These are phyloP conservation scores for Mormyrops boulengeri DNA, from an alignment of 2,797 vertebrate genomes.

Conservation along the genomic window DNA sequence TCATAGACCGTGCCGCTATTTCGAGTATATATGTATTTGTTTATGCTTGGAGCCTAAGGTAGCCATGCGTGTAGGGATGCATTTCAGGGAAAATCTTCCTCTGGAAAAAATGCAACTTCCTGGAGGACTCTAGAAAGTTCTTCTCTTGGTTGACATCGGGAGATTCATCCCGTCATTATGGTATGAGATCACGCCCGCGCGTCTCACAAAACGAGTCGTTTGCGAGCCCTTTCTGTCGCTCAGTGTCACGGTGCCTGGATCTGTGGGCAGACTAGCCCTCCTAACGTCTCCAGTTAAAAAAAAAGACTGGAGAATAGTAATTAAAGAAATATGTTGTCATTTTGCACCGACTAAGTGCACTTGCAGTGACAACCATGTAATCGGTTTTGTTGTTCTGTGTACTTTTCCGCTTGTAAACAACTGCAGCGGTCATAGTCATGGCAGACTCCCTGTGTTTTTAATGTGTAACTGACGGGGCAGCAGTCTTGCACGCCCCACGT, in stretches of 20 bases:
- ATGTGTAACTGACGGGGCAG: background rate
- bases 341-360: background rate
- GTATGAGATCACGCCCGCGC: background rate
- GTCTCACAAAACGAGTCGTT: background rate
- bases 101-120: background rate
- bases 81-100: background rate
- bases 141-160: background rate
- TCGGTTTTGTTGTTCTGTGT: background rate
- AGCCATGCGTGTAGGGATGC: background rate
- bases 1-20: background rate
- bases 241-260: background rate
- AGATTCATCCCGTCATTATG: background rate
- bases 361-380: background rate
- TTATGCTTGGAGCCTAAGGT: background rate
- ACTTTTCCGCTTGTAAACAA: slow-evolving; percentile 5
- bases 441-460: background rate
- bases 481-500: background rate
- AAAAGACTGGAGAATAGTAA: background rate
- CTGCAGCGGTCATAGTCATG: background rate
- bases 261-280: background rate
- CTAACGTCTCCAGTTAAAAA: background rate
- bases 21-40: background rate
- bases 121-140: slow-evolving; percentile 8
- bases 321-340: background rate
- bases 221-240: background rate